phyloP scores from a whole-genome alignment of 2,113 vertebrate genomes.

The Passer montanus region DNA sequence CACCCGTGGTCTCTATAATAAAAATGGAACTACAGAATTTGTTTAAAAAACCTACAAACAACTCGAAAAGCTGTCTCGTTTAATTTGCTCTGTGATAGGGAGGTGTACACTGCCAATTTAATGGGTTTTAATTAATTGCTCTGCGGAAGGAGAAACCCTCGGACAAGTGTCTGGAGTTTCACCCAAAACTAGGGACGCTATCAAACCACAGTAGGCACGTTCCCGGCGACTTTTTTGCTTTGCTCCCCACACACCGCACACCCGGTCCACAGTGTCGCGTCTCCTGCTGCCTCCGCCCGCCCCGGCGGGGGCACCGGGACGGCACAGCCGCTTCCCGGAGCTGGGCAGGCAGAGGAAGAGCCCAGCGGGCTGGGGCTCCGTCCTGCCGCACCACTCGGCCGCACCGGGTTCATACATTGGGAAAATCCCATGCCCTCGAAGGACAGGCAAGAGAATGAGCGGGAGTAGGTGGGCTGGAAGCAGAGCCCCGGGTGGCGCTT shows the following conservation, averaged over 20 bases:
- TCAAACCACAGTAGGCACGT: fast-evolving
- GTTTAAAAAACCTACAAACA: fast-evolving
- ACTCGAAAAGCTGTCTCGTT: background rate
- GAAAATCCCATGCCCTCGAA: background rate
- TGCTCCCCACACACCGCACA: fast-evolving
- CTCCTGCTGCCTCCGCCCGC: background rate
- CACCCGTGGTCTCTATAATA: background rate
- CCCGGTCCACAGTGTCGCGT: fast-evolving
- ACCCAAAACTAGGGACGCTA: background rate
- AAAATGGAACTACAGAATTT: background rate
- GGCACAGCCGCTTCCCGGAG: background rate
- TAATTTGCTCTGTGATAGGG: background rate
- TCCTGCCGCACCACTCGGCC: background rate
- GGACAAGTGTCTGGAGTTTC: background rate
- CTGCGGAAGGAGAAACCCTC: background rate
- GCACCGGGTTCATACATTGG: fast-evolving
- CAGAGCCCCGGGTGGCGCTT: fast-evolving
- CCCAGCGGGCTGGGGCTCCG: background rate
- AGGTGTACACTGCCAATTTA: background rate
- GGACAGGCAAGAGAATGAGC: too few species aligned
- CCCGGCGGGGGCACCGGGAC: too few species aligned
- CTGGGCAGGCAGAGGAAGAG: background rate
- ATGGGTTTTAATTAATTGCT: background rate
- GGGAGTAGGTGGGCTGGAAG: background rate
- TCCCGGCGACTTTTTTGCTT: background rate